Evolutionary conservation across 2,113 vertebrate species (phyloP).

Genomic region (Felis chaus): DNA sequence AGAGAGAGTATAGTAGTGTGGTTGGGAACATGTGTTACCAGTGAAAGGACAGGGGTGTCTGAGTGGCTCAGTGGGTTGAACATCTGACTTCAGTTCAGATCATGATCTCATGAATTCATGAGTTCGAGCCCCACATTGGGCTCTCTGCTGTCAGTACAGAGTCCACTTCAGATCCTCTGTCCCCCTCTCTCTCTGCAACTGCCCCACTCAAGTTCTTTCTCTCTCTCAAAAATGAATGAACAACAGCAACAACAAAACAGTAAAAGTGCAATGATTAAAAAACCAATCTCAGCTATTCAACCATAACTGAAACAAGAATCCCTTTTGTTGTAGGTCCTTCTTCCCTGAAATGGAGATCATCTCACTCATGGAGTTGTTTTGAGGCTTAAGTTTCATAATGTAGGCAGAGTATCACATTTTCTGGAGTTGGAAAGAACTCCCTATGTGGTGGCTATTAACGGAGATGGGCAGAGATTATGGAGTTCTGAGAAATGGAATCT

Average conservation of each 20-base stretch:
- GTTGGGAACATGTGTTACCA: background rate
- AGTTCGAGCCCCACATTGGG: too few relatives aligned
- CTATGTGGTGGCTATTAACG: background rate
- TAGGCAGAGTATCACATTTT: background rate
- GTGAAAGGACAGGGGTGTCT: background rate
- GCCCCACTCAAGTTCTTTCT: too few relatives aligned
- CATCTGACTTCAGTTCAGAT: too few relatives aligned
- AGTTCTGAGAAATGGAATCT: background rate
- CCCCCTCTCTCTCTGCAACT: too few relatives aligned
- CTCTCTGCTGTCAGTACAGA: too few relatives aligned
- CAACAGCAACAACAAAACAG: too few relatives aligned
- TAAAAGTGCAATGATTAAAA: background rate
- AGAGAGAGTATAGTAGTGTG: fast-evolving
- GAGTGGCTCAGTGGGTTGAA: too few relatives aligned
- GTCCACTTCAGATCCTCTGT: too few relatives aligned
- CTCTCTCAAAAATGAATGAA: too few relatives aligned
- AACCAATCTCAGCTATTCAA: background rate
- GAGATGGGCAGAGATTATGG: background rate
- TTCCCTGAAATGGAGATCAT: background rate
- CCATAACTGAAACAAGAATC: background rate
- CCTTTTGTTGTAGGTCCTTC: background rate
- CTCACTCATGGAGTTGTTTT: background rate
- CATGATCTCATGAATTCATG: too few relatives aligned
- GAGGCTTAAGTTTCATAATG: background rate
- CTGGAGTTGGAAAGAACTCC: background rate